These are phyloP conservation scores for Nibea albiflora DNA, from an alignment of 2,113 vertebrate species.

Conservation along the genomic window DNA sequence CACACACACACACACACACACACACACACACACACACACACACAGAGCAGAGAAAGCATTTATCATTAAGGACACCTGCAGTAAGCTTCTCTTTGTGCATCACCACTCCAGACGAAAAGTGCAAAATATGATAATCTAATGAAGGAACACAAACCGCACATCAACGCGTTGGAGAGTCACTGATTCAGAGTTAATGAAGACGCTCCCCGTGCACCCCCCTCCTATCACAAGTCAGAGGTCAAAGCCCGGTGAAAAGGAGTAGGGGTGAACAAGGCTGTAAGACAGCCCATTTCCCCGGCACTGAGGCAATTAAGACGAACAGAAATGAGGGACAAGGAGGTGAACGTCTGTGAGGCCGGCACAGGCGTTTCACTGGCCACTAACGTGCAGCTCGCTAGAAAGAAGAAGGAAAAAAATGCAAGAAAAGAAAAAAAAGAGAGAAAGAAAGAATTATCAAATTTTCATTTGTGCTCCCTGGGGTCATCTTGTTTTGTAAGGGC, in stretches of 20 bases:
- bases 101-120: conserved; percentile 55
- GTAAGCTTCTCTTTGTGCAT: conserved; percentile 15
- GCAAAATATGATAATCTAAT: conserved; percentile 85
- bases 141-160: conserved; percentile 85
- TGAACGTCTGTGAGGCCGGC: conserved; percentile 80
- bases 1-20: conserved; percentile 4
- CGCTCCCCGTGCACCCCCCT: conserved; percentile 66
- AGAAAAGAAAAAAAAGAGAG: background rate
- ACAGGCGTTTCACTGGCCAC: conserved; percentile 86
- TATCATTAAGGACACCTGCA: conserved; percentile 22
- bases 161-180: conserved; percentile 84
- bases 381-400: conserved; percentile 86
- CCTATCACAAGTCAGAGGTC: conserved; percentile 84
- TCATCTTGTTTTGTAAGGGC: conserved; percentile 95
- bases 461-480: conserved; percentile 93
- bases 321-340: conserved; percentile 79
- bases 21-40: conserved; percentile 13
- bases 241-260: conserved; percentile 82
- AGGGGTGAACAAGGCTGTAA: conserved; percentile 76
- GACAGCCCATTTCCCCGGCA: conserved; percentile 72
- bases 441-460: conserved; percentile 88
- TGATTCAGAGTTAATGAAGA: conserved; percentile 87
- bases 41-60: conserved; percentile 6
- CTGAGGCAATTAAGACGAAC: conserved; percentile 87
- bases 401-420: background rate